Percentiles rank a stretch among this genome's conserved stretches.
Conservation (phyloP, 2,888 invertebrate species). For the Stramonita haemastoma region DNA sequence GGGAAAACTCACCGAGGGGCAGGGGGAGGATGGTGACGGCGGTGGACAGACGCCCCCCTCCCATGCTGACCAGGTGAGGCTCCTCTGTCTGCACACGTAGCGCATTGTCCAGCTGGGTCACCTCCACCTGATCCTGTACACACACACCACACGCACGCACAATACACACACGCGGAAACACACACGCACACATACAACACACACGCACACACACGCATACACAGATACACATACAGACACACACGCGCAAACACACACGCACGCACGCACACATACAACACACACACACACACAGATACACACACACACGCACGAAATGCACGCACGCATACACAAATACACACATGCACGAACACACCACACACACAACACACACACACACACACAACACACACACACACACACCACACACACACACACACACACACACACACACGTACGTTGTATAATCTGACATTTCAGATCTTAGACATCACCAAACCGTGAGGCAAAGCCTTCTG, state of each 20-base stretch:
- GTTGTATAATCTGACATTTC: no score
- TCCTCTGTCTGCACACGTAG: conserved; percentile 86
- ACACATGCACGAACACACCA: conserved; percentile 28
- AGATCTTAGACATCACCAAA: no score
- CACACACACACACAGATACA: conserved; percentile 29
- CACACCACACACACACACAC: background rate
- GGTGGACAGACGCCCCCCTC: conserved; percentile 92
- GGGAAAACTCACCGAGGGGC: conserved; percentile 85
- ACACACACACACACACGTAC: background rate
- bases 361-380: conserved; percentile 30
- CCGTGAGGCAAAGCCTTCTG: no score
- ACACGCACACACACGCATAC: background rate
- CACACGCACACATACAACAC: background rate
- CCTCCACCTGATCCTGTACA: conserved; percentile 63
- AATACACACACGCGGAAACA: background rate
- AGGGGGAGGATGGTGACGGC: conserved; percentile 94
- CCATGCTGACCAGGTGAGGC: conserved; percentile 93
- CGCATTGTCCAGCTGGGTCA: conserved; percentile 78
- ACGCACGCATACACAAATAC: background rate
- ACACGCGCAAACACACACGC: conserved; percentile 8
- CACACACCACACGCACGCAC: background rate
- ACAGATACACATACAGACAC: background rate
- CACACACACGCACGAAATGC: background rate
- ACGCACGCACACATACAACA: background rate
- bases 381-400: background rate